Evolutionary conservation across 2,888 invertebrate genomes (phyloP), one percentile per base, ranked within the genome.

Genomic region (Embidobia sp.): DNA sequence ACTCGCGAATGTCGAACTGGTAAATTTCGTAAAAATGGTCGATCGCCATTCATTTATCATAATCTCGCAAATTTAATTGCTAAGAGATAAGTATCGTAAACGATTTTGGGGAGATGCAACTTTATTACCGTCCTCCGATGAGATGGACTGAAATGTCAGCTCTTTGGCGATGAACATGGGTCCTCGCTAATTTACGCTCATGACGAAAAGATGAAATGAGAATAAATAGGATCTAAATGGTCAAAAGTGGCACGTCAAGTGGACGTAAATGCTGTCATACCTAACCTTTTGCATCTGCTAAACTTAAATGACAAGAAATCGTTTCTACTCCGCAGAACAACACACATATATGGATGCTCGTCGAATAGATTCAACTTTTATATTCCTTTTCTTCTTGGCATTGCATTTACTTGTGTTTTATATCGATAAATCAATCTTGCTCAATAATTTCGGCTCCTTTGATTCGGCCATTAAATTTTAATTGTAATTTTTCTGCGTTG

Each of bases 191-290:
- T 77, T 79, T 75, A 57, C 57, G 53, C 64, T 75, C 79, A 77
- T 79, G 74, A 79, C 66, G 67, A 72, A 77, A 79, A 79, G 69
- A 74, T 74, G 74, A 69, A 77, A 79, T 77, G 77, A 77, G 72
- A 75, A 67, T 79, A 72, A 77, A 79, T 79, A 64, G 77, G 67
- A 77, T 72, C 67, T 79, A 79, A 79, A 77, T 74, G 79, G 78
- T 77, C 74, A 77, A 79, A 79, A 77, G 79, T 79, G 79, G 76
- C 48, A 63, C 74, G 74, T 75, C 77, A 79, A 79, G 79, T 79
- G 79, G 75, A 75, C 77, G 69, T 79, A 79, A 79, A 75, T 67
- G 76, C 73, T 63, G 69, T 55, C 69, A 55, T 72, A 64, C 70
- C 78, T 77, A 79, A 74, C 76, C 77, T 77, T 70, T 55, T 77